Conservation (phyloP, 2,888 invertebrate species). For the Ctena decussata region DNA sequence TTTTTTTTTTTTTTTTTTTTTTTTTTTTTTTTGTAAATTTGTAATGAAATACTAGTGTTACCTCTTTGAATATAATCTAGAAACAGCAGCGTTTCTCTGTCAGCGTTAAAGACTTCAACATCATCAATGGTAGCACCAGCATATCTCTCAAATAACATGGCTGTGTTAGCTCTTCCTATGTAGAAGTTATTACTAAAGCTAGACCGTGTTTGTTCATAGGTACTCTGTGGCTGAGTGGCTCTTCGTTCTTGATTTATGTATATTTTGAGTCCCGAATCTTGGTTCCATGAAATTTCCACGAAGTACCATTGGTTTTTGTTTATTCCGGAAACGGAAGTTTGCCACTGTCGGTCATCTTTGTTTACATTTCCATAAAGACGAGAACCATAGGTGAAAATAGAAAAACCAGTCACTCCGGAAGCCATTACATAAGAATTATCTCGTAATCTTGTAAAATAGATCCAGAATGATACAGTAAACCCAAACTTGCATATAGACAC, state of each 20-base stretch:
- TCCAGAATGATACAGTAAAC: constrained; percentile 81
- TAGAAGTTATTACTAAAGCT: constrained; percentile 70
- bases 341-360: constrained; percentile 71
- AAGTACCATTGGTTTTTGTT: constrained; percentile 81
- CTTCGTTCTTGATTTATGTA: constrained; percentile 77
- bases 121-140: constrained; percentile 81
- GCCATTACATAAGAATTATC: constrained; percentile 67
- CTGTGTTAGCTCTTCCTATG: constrained; percentile 75
- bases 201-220: constrained; percentile 27
- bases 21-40: too few species aligned
- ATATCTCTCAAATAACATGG: constrained; percentile 66
- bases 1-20: too few species aligned
- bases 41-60: too few species aligned
- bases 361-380: constrained; percentile 74
- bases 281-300: constrained; percentile 83
- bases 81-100: constrained; percentile 76
- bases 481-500: constrained; percentile 80
- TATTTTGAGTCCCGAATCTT: constrained; percentile 72
- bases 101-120: constrained; percentile 80
- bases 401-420: constrained; percentile 76
- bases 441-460: constrained; percentile 74
- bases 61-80: constrained; percentile 79
- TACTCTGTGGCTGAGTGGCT: constrained; percentile 58
- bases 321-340: constrained; percentile 62
- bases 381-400: constrained; percentile 72